Percentiles rank a stretch among this genome's conserved stretches.
Conservation (phyloP, 2,888 invertebrate genomes). For the Litoditis marina region DNA sequence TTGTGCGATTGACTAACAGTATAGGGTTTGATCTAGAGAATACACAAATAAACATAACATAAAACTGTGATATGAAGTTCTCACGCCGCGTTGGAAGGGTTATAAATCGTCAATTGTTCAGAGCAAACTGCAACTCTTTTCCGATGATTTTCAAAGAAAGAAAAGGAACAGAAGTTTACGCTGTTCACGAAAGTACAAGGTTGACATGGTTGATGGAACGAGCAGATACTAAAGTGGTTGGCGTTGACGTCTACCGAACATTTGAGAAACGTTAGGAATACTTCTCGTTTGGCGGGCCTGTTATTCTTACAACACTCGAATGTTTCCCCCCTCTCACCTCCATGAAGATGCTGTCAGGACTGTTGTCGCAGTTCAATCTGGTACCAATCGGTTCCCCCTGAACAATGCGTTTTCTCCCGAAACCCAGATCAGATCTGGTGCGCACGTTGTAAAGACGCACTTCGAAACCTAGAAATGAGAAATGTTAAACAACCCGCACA, state of each 20-base stretch:
- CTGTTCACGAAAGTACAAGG: too few species aligned
- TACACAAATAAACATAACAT: not conserved
- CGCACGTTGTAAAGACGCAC: constrained; percentile 59
- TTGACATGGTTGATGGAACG: constrained; percentile 29
- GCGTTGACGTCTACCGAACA: constrained; percentile 39
- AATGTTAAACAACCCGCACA: too few species aligned
- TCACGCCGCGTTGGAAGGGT: too few species aligned
- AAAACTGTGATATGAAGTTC: too few species aligned
- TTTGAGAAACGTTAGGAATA: too few species aligned
- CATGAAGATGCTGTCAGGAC: constrained; percentile 55
- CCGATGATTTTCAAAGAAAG: too few species aligned
- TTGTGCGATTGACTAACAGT: too few species aligned
- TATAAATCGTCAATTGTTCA: too few species aligned
- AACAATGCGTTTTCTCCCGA: constrained; percentile 50
- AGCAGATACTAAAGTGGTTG: constrained; percentile 33
- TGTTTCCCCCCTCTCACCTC: too few species aligned
- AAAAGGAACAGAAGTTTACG: too few species aligned
- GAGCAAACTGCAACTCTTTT: too few species aligned
- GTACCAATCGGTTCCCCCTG: constrained; percentile 54
- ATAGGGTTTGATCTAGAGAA: not conserved
- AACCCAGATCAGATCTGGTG: constrained; percentile 47
- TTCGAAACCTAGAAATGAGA: constrained; percentile 45
- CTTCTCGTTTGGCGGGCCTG: too few species aligned
- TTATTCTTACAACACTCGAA: constrained; percentile 31
- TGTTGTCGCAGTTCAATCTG: constrained; percentile 44